Evolutionary conservation across 2,797 vertebrate genomes (phyloP).

Genomic region (Echiichthys vipera): DNA sequence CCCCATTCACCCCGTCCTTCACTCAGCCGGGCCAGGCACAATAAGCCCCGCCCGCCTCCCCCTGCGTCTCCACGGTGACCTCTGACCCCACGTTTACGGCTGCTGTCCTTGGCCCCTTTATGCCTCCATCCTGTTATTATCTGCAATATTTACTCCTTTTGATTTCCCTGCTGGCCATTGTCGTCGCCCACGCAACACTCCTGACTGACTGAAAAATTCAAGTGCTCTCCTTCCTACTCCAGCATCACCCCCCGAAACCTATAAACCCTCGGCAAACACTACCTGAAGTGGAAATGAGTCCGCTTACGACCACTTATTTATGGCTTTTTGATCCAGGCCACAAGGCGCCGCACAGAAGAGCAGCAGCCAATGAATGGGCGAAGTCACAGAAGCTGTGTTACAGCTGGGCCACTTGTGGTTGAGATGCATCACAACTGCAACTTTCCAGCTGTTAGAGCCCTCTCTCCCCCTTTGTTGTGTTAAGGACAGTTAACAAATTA

Average conservation of each 20-base stretch:
- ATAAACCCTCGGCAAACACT: constrained; percentile 56
- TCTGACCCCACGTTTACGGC: constrained; percentile 77
- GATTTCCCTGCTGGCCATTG: constrained; percentile 69
- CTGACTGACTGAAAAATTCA: constrained; percentile 51
- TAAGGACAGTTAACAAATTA: neutral
- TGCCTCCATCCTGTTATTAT: constrained; percentile 80
- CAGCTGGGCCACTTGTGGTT: neutral
- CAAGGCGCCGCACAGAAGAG: constrained; percentile 15
- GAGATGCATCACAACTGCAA: neutral
- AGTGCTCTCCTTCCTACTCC: constrained; percentile 61
- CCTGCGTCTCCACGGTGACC: constrained; percentile 75
- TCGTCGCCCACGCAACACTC: constrained; percentile 40
- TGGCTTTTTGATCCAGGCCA: constrained; percentile 42
- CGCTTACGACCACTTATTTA: constrained; percentile 27
- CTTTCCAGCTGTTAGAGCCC: neutral
- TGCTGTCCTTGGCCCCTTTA: constrained; percentile 74
- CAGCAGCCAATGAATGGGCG: neutral
- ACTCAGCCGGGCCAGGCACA: constrained; percentile 72
- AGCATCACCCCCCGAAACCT: constrained; percentile 27
- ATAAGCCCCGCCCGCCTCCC: constrained; percentile 74
- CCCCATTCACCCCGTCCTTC: constrained; percentile 84
- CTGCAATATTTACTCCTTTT: constrained; percentile 83
- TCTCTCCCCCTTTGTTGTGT: neutral
- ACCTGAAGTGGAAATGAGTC: constrained; percentile 54
- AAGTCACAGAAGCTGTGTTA: neutral